Evolutionary conservation across 1,140 invertebrate genomes (phyloP), one percentile per base, ranked within the genome.

Genomic region (Trichogramma pretiosum): DNA sequence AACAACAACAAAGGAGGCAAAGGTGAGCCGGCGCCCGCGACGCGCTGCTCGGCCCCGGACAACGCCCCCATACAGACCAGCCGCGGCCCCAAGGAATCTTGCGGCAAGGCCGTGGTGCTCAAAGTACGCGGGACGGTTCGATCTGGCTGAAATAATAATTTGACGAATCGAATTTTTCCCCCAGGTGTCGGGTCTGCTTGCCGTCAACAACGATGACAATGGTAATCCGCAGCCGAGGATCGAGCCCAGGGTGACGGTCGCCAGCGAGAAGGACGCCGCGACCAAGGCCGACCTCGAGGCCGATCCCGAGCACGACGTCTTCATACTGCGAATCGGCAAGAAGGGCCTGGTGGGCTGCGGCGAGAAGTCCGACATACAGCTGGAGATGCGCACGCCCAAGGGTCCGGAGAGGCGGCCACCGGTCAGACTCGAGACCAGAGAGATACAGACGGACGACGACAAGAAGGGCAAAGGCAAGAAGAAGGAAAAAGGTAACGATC

Each of bases 341-440:
- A 72, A 69, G 23, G 68, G 67, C 0, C 50, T 72, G 0, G 69
- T 72, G 0, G 62, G 63, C 0, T 58, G 56, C 0, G 62, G 54
- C 1, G 67, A 72, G 23, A 73, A 73, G 45, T 67, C 63, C 1
- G 68, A 70, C 18, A 53, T 73, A 32, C 68, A 73, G 33, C 21
- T 73, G 22, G 68, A 72, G 28, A 62, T 73, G 60, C 64, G 58
- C 17, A 73, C 70, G 0, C 70, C 70, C 0, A 68, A 68, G 17
- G 64, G 63, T 0, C 44, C 47, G 0, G 68, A 69, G 16, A 56
- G 48, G n/a, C 44, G 61, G 4, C 63, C 65, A 0, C 68, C 70
- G 0, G 46, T 70, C 5, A 57, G 66, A 19, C 62, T 57, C 14
- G 70, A 73, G 21, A 71, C 67, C 0, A 53, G 68, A 9, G 65